Conservation (phyloP, 2,888 invertebrate genomes). For the Eupithecia insigniata region DNA sequence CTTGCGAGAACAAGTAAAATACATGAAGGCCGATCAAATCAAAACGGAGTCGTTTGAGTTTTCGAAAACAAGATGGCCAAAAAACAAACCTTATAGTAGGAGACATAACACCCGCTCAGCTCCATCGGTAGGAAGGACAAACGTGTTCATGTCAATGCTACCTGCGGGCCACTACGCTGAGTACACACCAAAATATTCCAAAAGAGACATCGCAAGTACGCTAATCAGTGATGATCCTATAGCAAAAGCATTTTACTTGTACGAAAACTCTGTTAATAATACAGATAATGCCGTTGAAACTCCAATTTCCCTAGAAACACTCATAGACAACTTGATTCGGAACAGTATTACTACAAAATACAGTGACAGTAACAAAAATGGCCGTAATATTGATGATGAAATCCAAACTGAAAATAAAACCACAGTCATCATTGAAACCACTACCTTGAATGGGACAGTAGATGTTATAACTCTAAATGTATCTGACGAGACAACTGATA, state of each 20-base stretch:
- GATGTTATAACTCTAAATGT: constrained; percentile 48
- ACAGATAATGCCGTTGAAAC: constrained; percentile 36
- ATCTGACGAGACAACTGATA: constrained; percentile 51
- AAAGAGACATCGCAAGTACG: constrained; percentile 60
- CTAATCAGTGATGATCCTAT: constrained; percentile 47
- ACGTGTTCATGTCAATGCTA: constrained; percentile 44
- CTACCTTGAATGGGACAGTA: constrained; percentile 18
- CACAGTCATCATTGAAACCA: background rate
- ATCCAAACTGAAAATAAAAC: constrained; percentile 11
- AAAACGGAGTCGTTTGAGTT: constrained; percentile 58
- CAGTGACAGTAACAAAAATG: constrained; percentile 38
- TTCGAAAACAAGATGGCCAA: constrained; percentile 68
- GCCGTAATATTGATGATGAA: constrained; percentile 18
- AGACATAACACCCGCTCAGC: constrained; percentile 21
- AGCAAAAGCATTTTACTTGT: constrained; percentile 47
- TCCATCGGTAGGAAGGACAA: constrained; percentile 32
- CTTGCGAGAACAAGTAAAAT: constrained; percentile 68
- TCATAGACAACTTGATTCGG: constrained; percentile 66
- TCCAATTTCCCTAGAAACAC: constrained; percentile 58
- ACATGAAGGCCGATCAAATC: constrained; percentile 58
- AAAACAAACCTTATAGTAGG: constrained; percentile 47
- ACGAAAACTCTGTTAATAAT: constrained; percentile 50
- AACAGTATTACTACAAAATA: constrained; percentile 53
- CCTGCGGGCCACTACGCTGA: constrained; percentile 41
- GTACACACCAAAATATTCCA: constrained; percentile 58